phyloP scores from a whole-genome alignment of 1,140 invertebrate genomes.

The Sarcophaga peregrina region DNA sequence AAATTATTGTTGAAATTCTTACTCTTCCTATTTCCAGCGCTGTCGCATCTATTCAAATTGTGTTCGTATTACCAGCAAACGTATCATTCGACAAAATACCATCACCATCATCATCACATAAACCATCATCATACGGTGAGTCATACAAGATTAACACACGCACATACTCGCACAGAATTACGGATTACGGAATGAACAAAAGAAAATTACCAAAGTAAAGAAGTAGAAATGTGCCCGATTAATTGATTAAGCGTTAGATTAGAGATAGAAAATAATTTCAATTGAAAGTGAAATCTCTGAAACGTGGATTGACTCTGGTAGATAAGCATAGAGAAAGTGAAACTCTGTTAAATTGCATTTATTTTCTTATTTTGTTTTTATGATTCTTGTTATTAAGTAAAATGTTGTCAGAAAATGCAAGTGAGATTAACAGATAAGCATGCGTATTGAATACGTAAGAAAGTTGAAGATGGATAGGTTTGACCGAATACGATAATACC shows the following conservation, averaged over 20 bases:
- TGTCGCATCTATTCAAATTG: constrained; percentile 84
- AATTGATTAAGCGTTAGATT: not conserved
- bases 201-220: constrained; percentile 5
- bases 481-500: too few relatives aligned
- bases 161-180: not conserved
- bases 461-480: too few relatives aligned
- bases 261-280: not conserved
- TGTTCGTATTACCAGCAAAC: constrained; percentile 83
- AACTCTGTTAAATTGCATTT: not conserved
- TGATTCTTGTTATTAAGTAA: too few relatives aligned
- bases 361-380: constrained; percentile 27
- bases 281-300: constrained; percentile 28
- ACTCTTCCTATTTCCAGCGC: constrained; percentile 82
- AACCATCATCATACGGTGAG: constrained; percentile 74
- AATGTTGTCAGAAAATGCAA: too few relatives aligned
- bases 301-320: not conserved
- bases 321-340: constrained; percentile 27
- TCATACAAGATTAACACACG: constrained; percentile 41
- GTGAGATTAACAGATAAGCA: too few relatives aligned
- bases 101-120: constrained; percentile 82
- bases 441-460: too few relatives aligned
- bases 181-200: not conserved
- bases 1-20: constrained; percentile 83
- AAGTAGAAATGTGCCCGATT: not conserved
- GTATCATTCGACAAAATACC: constrained; percentile 77